Evolutionary conservation across 2,797 vertebrate genomes (phyloP).

Genomic region (Prunella strophiata): DNA sequence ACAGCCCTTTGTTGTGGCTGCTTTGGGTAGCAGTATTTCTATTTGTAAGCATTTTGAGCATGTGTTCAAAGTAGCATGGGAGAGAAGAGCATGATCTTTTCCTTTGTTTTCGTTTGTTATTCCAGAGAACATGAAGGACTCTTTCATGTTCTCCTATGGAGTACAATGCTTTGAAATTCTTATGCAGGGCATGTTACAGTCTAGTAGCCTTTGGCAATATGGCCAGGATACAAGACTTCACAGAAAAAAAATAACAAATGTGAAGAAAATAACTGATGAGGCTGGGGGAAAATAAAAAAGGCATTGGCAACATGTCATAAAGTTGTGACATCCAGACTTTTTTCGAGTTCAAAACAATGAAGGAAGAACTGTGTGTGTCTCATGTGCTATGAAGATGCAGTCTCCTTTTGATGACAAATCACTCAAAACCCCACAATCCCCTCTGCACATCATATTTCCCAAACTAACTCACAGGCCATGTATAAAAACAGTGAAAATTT

Average conservation of each 20-base stretch:
- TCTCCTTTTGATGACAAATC: not conserved
- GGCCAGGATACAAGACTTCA: not conserved
- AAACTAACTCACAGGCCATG: not conserved
- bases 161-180: conserved; percentile 25
- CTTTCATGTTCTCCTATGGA: conserved; percentile 19
- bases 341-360: not conserved
- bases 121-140: conserved; percentile 19
- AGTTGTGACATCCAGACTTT: not conserved
- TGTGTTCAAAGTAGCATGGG: conserved; percentile 16
- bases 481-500: not conserved
- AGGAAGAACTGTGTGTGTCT: not conserved
- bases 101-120: conserved; percentile 6
- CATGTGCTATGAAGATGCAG: not conserved
- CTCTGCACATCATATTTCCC: not conserved
- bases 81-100: not conserved
- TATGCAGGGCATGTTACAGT: not conserved
- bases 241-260: not conserved
- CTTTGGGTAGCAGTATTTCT: not conserved
- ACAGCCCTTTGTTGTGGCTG: conserved; percentile 31
- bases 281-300: not conserved
- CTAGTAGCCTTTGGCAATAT: conserved; percentile 1
- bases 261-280: conserved; percentile 7
- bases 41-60: conserved; percentile 4
- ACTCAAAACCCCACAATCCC: not conserved
- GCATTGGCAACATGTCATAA: not conserved